Base-by-base conservation (phyloP, 2,113 vertebrate species). In the Piprites chloris region DNA sequence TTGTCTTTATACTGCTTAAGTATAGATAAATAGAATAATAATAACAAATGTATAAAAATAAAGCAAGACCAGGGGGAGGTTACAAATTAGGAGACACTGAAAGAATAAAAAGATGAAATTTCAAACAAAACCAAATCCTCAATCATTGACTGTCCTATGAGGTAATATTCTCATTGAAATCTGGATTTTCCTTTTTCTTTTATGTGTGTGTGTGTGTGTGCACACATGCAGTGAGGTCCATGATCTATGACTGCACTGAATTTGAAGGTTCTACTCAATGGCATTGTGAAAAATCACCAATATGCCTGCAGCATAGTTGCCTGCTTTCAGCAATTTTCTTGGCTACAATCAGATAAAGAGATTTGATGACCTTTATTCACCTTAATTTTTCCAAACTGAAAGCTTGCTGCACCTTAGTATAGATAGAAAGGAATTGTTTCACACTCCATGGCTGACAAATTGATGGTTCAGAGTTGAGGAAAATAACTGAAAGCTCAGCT, bases 321-420 rank as follows among this genome's bases (percentile, higher is more conserved):
- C 90, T 22, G 20, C 93, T 95, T 96, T 86, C 90, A 91, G 87
- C 85, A 93, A 49, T 93, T 95, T 95, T 90, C 85, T 86, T 93
- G 50, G 75, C 74, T 81, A 74, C 89, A 95, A 81, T 89, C 91
- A 82, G 62, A 79, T 68, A 91, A 90, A 97, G 84, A 74, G 66
- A 85, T 85, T 79, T 95, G 52, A 37, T 89, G 81, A 89, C 89
- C 81, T 87, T 96, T 96, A 55, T 68, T 95, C 91, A 94, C 91
- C 80, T 95, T 96, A 76, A 46, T 84, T 80, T 95, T 93, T 95
- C 75, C 75, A 93, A 94, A 85, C 37, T 74, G 85, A 95, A 91
- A 66, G 67, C 52, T 72, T 87, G 26, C 58, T 93, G 26, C 33
- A 90, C 59, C 62, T 93, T 66, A 53, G 32, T 75, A 30, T 30